Evolutionary conservation across 2,113 vertebrate genomes (phyloP).

Genomic region (Brevimyrus niger): DNA sequence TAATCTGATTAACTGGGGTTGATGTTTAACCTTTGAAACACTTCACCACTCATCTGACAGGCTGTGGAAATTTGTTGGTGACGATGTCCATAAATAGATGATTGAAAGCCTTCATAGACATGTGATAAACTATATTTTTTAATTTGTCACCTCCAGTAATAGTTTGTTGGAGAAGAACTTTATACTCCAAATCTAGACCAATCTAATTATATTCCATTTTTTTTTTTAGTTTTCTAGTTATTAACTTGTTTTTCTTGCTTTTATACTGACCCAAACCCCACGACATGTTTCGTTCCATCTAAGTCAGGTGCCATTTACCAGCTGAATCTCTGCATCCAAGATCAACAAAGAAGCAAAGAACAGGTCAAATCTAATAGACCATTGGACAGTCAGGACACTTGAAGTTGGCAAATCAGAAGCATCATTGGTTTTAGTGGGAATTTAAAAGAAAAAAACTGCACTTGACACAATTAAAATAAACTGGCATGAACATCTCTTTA

Average conservation of each 20-base stretch:
- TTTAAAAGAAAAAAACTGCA: neutral
- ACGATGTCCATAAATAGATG: neutral
- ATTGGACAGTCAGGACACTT: neutral
- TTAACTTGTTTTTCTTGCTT: neutral
- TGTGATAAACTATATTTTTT: neutral
- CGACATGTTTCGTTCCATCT: neutral
- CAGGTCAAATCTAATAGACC: neutral
- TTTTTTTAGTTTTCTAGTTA: neutral
- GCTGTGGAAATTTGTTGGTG: neutral
- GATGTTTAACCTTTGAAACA: neutral
- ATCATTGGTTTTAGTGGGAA: neutral
- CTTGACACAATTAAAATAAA: neutral
- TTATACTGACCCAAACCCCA: neutral
- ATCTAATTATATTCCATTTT: too few relatives aligned
- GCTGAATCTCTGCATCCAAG: conserved; percentile 1
- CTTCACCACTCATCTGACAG: neutral
- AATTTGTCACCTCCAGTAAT: neutral
- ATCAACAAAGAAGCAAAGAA: neutral
- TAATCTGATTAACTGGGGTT: neutral
- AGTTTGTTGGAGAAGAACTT: neutral
- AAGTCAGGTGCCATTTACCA: neutral
- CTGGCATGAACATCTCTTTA: neutral
- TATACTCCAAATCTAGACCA: neutral
- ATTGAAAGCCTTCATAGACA: neutral
- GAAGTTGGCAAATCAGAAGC: neutral